These are phyloP conservation scores for Otolemur crassicaudatus DNA, from an alignment of 2,797 vertebrate genomes.

Conservation along the genomic window DNA sequence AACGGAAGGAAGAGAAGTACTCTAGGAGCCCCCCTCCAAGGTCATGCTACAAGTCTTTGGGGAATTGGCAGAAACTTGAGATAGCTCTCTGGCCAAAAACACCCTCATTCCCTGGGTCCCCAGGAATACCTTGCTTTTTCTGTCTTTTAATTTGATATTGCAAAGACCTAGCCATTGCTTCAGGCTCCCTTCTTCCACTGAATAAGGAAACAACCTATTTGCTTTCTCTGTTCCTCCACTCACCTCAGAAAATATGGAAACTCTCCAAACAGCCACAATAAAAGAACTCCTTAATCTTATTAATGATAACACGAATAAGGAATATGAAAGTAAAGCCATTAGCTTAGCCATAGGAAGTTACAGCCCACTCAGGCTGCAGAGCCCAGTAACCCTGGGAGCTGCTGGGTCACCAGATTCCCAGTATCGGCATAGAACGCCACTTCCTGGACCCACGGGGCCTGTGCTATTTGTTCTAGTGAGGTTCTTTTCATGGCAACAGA, in stretches of 20 bases:
- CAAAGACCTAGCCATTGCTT: background rate
- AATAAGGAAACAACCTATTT: background rate
- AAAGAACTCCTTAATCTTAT: background rate
- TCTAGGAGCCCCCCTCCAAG: background rate
- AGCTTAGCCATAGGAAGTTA: background rate
- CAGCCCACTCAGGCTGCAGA: fast-evolving
- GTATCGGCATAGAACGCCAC: background rate
- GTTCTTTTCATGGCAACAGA: background rate
- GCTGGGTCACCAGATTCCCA: background rate
- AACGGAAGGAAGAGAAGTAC: background rate
- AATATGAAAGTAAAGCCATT: background rate
- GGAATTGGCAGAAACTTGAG: background rate
- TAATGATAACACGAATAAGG: background rate
- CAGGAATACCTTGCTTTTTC: background rate
- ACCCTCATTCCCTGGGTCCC: background rate
- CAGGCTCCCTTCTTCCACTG: background rate
- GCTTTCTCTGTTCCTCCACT: background rate
- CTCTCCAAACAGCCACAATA: background rate
- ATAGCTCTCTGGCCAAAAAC: background rate
- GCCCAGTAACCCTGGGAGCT: background rate
- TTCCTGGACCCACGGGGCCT: background rate
- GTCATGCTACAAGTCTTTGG: background rate
- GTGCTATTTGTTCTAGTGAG: background rate
- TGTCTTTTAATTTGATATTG: background rate
- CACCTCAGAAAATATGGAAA: background rate